Percentiles rank a stretch among this genome's conserved stretches.
Conservation (phyloP, 2,888 invertebrate genomes). For the Mesoligia furuncula region DNA sequence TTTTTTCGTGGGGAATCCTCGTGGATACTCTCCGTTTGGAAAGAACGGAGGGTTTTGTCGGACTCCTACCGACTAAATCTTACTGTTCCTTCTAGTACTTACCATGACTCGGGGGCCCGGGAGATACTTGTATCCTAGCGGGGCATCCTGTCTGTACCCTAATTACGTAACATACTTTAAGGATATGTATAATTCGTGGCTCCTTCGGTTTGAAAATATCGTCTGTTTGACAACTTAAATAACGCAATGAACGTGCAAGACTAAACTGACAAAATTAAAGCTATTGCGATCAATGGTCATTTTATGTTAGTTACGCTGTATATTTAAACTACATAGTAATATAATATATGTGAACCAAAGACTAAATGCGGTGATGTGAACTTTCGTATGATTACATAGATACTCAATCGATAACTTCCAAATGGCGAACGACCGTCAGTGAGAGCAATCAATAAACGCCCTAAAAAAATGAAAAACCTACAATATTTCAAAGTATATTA, state of each 20-base stretch:
- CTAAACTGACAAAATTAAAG: not conserved
- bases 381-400: not conserved
- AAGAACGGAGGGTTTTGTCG: too few species aligned
- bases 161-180: not conserved
- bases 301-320: not conserved
- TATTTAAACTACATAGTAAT: not conserved
- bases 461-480: not conserved
- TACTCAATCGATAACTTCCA: not conserved
- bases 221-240: not conserved
- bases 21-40: too few species aligned
- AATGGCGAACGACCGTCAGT: not conserved
- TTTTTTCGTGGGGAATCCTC: too few species aligned
- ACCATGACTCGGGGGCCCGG: too few species aligned
- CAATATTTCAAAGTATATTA: not conserved
- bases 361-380: too few species aligned
- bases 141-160: not conserved
- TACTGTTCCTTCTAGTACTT: too few species aligned
- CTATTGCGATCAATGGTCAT: not conserved
- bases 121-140: too few species aligned
- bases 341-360: too few species aligned
- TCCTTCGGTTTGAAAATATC: not conserved
- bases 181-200: not conserved
- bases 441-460: not conserved
- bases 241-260: not conserved
- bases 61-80: too few species aligned